Percentiles rank a stretch among this genome's conserved stretches.
These are phyloP conservation scores for Gorsachius goisagi DNA, from an alignment of 2,113 vertebrate genomes.

Conservation along the genomic window DNA sequence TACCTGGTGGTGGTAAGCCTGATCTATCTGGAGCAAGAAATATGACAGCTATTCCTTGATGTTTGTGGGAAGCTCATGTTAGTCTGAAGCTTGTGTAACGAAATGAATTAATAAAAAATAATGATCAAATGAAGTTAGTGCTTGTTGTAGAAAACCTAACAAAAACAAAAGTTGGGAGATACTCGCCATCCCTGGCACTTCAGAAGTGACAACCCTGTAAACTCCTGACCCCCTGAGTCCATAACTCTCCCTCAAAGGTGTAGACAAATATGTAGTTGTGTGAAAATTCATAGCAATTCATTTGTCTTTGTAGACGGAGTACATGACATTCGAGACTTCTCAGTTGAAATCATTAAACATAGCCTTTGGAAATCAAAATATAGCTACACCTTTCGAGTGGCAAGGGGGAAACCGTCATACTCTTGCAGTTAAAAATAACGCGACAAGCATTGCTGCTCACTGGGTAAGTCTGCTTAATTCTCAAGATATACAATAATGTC, in stretches of 20 bases:
- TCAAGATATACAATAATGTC: neutral
- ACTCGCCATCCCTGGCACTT: neutral
- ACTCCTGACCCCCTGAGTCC: neutral
- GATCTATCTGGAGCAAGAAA: neutral
- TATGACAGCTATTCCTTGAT: neutral
- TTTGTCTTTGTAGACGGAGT: constrained; percentile 68
- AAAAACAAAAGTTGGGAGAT: neutral
- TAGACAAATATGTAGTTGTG: neutral
- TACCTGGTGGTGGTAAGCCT: neutral
- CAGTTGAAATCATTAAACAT: neutral
- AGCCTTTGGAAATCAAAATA: accelerated
- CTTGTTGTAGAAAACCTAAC: neutral
- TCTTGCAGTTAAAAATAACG: constrained; percentile 55
- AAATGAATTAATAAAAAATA: neutral
- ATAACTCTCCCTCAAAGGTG: neutral
- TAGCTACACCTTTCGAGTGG: accelerated
- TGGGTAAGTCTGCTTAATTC: constrained; percentile 63
- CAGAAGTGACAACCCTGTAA: neutral
- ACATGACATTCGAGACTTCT: constrained; percentile 20
- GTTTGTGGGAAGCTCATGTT: neutral
- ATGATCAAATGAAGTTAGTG: neutral
- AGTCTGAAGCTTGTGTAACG: neutral
- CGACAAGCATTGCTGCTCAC: accelerated
- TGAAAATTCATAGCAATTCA: neutral
- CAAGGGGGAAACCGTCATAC: constrained; percentile 57